These are phyloP conservation scores for Drepanosiphum platanoidis DNA, from an alignment of 2,888 invertebrate species.

Conservation along the genomic window DNA sequence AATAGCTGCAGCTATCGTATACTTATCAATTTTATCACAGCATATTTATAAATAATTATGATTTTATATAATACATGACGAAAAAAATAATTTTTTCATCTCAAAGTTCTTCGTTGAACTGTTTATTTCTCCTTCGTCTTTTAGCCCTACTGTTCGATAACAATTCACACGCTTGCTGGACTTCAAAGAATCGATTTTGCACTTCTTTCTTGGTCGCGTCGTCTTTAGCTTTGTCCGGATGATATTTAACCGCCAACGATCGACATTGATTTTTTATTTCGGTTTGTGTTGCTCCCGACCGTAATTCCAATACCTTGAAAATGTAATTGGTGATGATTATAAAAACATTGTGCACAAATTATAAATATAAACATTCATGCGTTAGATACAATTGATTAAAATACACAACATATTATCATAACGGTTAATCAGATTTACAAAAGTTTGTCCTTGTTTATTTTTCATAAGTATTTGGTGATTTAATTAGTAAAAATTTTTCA, in stretches of 20 bases:
- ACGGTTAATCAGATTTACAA: too few species aligned
- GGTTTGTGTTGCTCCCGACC: slow-evolving; percentile 82
- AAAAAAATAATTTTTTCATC: not conserved
- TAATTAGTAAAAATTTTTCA: too few species aligned
- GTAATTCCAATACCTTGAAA: slow-evolving; percentile 77
- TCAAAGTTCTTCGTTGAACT: slow-evolving; percentile 66
- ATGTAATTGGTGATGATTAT: not conserved
- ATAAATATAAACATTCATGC: not conserved
- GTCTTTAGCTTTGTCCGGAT: slow-evolving; percentile 91
- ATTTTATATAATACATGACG: slow-evolving; percentile 40
- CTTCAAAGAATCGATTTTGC: slow-evolving; percentile 89
- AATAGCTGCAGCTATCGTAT: not conserved
- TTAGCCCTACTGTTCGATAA: slow-evolving; percentile 84
- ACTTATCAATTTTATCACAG: slow-evolving; percentile 39
- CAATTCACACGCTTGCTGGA: slow-evolving; percentile 91
- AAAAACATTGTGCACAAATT: too few species aligned
- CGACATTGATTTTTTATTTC: slow-evolving; percentile 88
- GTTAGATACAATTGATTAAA: too few species aligned
- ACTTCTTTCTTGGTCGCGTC: slow-evolving; percentile 75
- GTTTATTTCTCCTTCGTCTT: slow-evolving; percentile 79
- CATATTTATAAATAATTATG: slow-evolving; percentile 25
- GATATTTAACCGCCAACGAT: slow-evolving; percentile 83
- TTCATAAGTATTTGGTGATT: too few species aligned
- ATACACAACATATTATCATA: too few species aligned
- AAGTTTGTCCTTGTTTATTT: too few species aligned